Percentiles rank a stretch among this genome's conserved stretches.
Evolutionary conservation across 2,797 vertebrate species (phyloP).

Genomic region (Acanthurus tractus): DNA sequence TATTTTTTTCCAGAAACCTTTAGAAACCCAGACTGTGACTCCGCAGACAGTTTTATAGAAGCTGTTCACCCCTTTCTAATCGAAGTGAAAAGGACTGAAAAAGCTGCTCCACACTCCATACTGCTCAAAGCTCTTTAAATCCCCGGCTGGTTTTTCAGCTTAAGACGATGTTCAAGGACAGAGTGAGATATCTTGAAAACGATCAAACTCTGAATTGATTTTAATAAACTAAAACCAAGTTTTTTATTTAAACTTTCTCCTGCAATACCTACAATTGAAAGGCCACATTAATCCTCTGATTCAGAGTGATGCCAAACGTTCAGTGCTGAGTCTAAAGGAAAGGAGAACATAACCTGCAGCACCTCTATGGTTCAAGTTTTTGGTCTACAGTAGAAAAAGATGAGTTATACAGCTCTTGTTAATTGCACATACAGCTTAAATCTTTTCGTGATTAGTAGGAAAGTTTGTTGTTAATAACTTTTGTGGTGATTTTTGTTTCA

Average conservation of each 20-base stretch:
- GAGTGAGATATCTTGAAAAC: neutral
- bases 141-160: constrained; percentile 19
- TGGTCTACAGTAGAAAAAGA: no score
- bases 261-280: neutral
- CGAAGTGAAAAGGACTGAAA: constrained; percentile 35
- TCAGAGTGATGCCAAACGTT: constrained; percentile 10
- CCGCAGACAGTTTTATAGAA: constrained; percentile 1
- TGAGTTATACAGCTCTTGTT: no score
- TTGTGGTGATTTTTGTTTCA: neutral
- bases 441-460: no score
- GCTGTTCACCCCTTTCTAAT: constrained; percentile 10
- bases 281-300: neutral
- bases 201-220: neutral
- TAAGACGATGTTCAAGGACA: neutral
- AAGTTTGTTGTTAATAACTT: neutral
- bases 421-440: no score
- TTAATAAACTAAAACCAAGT: neutral
- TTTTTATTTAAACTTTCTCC: neutral
- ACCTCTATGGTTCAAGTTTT: neutral
- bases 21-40: neutral
- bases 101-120: constrained; percentile 50
- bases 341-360: constrained; percentile 2
- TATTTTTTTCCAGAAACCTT: neutral
- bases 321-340: constrained; percentile 18
- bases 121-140: constrained; percentile 64